These are phyloP conservation scores for Dorcus hopei DNA, from an alignment of 2,888 invertebrate species.

Conservation along the genomic window DNA sequence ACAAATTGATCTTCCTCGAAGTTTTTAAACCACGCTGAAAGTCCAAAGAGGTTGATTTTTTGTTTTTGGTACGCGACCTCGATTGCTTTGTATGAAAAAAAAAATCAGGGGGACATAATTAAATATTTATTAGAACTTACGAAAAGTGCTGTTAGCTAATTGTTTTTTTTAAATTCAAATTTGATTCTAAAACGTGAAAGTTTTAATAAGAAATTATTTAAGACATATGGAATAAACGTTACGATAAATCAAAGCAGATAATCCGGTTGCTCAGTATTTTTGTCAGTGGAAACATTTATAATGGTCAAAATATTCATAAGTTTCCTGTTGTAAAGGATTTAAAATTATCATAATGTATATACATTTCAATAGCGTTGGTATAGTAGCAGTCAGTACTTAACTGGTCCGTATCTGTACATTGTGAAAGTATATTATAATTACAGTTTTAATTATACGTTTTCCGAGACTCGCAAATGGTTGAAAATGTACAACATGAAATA, in stretches of 20 bases:
- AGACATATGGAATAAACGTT: neutral
- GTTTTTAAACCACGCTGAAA: no score
- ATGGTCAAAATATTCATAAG: slow-evolving; percentile 12
- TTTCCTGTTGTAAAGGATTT: slow-evolving; percentile 7
- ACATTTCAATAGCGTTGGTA: neutral
- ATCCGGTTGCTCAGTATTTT: neutral
- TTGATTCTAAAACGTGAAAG: no score
- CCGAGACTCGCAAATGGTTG: slow-evolving; percentile 30
- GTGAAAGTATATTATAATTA: slow-evolving; percentile 33
- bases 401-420: slow-evolving; percentile 3
- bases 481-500: slow-evolving; percentile 28
- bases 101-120: no score
- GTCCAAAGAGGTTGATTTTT: no score
- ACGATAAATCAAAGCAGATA: neutral
- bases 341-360: slow-evolving; percentile 10
- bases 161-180: no score
- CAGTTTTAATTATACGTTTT: slow-evolving; percentile 35
- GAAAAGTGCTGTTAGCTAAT: no score
- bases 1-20: no score
- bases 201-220: slow-evolving; percentile 1
- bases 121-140: no score
- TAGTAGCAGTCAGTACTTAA: neutral
- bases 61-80: no score
- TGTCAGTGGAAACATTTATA: slow-evolving; percentile 1
- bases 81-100: no score